Base-by-base conservation (phyloP, 1,140 invertebrate species). In the Agrilus planipennis region DNA sequence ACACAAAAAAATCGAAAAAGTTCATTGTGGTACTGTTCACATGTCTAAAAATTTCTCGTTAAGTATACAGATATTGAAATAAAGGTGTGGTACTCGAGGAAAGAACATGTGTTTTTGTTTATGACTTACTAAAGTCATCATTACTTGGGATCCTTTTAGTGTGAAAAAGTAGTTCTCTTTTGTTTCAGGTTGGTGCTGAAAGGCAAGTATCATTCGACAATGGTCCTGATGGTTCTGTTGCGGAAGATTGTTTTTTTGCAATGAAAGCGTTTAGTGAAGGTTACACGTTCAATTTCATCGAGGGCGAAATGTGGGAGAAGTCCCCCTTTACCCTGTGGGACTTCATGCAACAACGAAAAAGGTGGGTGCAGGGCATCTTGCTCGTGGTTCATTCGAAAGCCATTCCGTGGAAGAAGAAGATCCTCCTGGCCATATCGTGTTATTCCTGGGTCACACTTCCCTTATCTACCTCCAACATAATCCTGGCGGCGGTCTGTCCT, bases 281-380 rank as follows among this genome's bases (percentile, higher is more conserved):
- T 7, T 89, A 84, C 55, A 74, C 79, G 1, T 94, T 94, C 58
- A 89, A 90, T 55, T 94, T 93, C 62, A 77, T 95, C 44, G 89
- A 94, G 58, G 90, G 92, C 14, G 91, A 95, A 66, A 95, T 96
- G 91, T 90, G 89, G 80, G 92, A 97, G 61, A 94, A 96, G 58
- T 92, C 88, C 12, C 92, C 93, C 5, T 98, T 97, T 57, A 90
- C 89, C 1, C 63, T 94, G 1, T 82, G 82, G 72, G 93, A 98
- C 62, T 94, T 95, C 57, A 73, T 97, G 27, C 89, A 94, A 60
- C 93, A 97, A 61, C 71, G 93, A 39, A 95, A 95, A 62, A 75
- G 93, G 20, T 98, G 94, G 94, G 72, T 97, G 32, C 88, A 94
- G 68, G 94, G 93, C 52, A 97, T 97, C 47, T 76, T 89, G 16